Conservation (phyloP, 2,113 vertebrate genomes). For the Arvicanthis niloticus region DNA sequence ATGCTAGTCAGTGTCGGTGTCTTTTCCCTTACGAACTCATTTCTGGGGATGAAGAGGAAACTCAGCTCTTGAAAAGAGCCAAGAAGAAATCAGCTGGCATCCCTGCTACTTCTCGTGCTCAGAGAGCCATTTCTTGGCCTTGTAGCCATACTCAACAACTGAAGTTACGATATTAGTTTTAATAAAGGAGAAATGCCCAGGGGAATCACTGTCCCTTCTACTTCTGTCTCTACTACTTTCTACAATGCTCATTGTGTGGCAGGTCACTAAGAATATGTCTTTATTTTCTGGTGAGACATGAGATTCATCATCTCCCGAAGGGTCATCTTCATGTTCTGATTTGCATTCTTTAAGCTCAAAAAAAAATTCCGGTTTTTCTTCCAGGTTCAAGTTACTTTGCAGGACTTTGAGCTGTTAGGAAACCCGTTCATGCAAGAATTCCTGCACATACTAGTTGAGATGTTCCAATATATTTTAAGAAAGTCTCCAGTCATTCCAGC, state of each 20-base stretch:
- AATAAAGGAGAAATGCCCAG: background rate
- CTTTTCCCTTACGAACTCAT: background rate
- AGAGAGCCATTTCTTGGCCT: background rate
- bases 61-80: background rate
- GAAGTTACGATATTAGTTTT: background rate
- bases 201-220: background rate
- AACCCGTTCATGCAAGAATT: background rate
- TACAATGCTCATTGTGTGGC: background rate
- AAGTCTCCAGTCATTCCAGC: conserved; percentile 31
- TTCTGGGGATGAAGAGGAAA: conserved; percentile 1
- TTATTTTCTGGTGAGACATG: background rate
- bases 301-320: background rate
- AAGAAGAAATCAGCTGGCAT: background rate
- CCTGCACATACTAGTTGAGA: background rate
- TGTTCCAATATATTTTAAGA: conserved; percentile 39
- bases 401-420: background rate
- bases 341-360: background rate
- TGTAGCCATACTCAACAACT: background rate
- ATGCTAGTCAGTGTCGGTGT: background rate
- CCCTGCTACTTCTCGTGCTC: background rate
- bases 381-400: background rate
- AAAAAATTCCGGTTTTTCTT: background rate
- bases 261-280: background rate
- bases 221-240: background rate
- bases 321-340: background rate